A percentile compares a stretch with the other conserved stretches of the same genome.
Evolutionary conservation across 2,888 invertebrate species (phyloP).

Genomic region (Glyphotaelius pellucidus): DNA sequence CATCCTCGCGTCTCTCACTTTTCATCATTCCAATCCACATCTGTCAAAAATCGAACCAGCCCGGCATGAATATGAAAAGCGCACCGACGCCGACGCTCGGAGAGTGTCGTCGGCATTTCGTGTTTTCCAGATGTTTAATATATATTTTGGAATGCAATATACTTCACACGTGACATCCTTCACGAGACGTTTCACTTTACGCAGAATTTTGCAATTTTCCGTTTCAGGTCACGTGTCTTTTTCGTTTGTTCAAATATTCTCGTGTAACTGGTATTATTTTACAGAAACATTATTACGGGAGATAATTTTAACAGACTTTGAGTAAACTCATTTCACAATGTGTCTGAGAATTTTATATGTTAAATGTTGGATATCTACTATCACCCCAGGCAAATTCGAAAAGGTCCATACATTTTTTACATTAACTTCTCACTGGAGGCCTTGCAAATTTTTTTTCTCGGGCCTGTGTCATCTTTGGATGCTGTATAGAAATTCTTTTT

Average conservation of each 20-base stretch:
- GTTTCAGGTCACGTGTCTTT: background rate
- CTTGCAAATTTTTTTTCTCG: no score
- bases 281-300: background rate
- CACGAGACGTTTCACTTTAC: constrained; percentile 13
- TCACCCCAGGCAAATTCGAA: background rate
- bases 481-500: no score
- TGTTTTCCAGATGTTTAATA: constrained; percentile 23
- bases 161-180: constrained; percentile 7
- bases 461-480: no score
- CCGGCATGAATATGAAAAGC: background rate
- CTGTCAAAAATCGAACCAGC: background rate
- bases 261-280: background rate
- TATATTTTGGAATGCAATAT: constrained; percentile 34
- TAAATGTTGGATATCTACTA: background rate
- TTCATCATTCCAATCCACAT: background rate
- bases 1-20: background rate
- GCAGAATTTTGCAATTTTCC: constrained; percentile 11
- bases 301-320: background rate
- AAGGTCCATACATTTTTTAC: background rate
- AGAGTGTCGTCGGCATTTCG: constrained; percentile 2
- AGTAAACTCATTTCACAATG: background rate
- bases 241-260: background rate
- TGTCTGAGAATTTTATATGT: background rate
- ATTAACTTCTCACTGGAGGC: no score
- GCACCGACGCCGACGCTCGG: background rate